Base-by-base conservation (phyloP, 2,888 invertebrate species). In the Netelia fuscicornis region DNA sequence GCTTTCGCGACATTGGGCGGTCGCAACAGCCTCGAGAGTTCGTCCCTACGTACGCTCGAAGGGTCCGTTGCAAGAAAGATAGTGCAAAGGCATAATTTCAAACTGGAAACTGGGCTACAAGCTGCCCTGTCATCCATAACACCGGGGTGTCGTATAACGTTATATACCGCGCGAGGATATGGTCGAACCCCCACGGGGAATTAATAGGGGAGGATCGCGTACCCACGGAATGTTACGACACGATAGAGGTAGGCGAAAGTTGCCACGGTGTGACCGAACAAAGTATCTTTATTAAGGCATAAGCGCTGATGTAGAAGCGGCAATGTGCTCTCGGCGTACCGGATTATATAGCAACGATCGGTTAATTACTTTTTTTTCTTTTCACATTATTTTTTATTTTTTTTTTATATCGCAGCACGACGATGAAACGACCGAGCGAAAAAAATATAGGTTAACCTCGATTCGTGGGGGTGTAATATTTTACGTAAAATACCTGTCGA, bases 51-150 rank as follows among this genome's bases (percentile, higher is more conserved):
- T 68, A 68, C 20, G 37, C 42, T 42, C 10, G 48, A 52, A 48
- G 62, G 62, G 48, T 54, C 60, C 67, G 42, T 42, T 37, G 67
- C 42, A 25, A 54, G 71, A 64, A 37, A 72, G 48, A 62, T 72
- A 58, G 54, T 60, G 20, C 20, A 85, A 76, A 85, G 82, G 80
- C 82, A 85, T 82, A 85, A 82, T 83, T 82, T 82, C 76, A 76
- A 86, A 84, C 78, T 86, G 76, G 76, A 79, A 86, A 86, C 84
- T 86, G 81, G 86, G 84, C 52, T 85, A 85, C 85, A 76, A 85
- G 79, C 85, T 67, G 68, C 82, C 82, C 82, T 80, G 85, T 85
- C 85, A 82, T 85, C 82, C 67, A 20, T 65, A 54, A 64, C 71
- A 75, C 83, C 62, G 70, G 75, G 82, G 71, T 75, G 67, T 79